A percentile compares a stretch with the other conserved stretches of the same genome.
Evolutionary conservation across 2,797 vertebrate species (phyloP).

Genomic region (Oreonectes daqikongensis): DNA sequence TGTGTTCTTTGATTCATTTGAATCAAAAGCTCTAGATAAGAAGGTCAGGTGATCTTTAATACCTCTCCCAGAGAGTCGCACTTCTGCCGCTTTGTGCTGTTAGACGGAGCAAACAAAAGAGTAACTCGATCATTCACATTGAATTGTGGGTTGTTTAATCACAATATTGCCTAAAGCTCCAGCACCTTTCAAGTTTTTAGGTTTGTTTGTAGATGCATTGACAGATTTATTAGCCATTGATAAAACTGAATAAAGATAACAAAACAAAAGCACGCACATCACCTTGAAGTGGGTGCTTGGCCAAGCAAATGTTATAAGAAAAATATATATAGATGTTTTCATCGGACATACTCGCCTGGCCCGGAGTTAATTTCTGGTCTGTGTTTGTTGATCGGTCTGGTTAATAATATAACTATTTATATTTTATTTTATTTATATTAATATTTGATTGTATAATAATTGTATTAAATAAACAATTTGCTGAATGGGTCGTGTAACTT

Average conservation of each 20-base stretch:
- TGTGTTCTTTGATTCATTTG: conserved; percentile 31
- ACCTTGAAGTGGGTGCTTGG: no score
- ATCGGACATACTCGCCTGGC: no score
- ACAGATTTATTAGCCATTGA: not conserved
- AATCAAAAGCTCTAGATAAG: conserved; percentile 29
- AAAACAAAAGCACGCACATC: no score
- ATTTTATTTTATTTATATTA: no score
- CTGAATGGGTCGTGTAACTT: no score
- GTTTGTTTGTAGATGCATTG: not conserved
- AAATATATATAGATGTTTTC: no score
- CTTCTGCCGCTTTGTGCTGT: conserved; percentile 53
- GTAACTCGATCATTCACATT: conserved; percentile 69
- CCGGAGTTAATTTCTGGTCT: no score
- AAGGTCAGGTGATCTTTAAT: conserved; percentile 35
- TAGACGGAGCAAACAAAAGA: conserved; percentile 68
- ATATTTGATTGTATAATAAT: no score
- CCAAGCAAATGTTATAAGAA: not conserved
- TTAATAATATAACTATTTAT: no score
- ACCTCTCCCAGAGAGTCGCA: conserved; percentile 15
- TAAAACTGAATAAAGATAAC: not conserved
- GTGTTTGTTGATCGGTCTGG: no score
- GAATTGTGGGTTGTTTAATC: conserved; percentile 67
- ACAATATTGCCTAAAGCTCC: conserved; percentile 33
- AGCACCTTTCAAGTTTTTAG: no score
- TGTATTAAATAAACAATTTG: no score